Evolutionary conservation across 2,888 invertebrate genomes (phyloP).

Genomic region (Bursaphelenchus okinawaensis): DNA sequence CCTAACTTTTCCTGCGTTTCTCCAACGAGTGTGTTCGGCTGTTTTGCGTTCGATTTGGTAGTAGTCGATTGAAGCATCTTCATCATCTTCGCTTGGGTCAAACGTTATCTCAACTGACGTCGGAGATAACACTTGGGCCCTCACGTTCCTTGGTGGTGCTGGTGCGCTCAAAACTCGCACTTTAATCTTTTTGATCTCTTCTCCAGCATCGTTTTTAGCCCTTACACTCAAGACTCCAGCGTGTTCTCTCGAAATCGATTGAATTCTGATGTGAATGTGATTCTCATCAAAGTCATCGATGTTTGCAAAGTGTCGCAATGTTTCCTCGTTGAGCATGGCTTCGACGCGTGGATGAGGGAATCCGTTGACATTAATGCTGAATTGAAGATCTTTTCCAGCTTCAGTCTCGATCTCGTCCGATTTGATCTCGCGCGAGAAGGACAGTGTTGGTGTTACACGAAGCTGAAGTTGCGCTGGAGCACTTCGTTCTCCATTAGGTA

Average conservation of each 20-base stretch:
- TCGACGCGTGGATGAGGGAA: constrained; percentile 44
- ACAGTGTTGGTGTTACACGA: constrained; percentile 40
- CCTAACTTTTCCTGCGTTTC: constrained; percentile 30
- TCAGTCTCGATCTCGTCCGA: constrained; percentile 31
- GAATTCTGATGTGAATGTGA: constrained; percentile 18
- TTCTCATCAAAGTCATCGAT: constrained; percentile 52
- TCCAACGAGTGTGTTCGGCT: constrained; percentile 28
- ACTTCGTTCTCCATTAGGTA: constrained; percentile 14
- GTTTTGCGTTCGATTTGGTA: constrained; percentile 49
- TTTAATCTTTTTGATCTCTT: constrained; percentile 21
- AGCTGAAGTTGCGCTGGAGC: constrained; percentile 47
- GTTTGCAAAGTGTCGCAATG: constrained; percentile 60
- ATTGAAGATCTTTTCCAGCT: constrained; percentile 46
- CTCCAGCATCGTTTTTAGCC: constrained; percentile 30
- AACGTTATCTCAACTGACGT: constrained; percentile 27
- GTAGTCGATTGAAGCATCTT: constrained; percentile 30
- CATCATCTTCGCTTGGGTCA: constrained; percentile 16
- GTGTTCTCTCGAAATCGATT: constrained; percentile 12
- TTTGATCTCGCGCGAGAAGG: constrained; percentile 31
- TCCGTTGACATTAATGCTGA: constrained; percentile 39
- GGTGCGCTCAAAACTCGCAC: constrained; percentile 46
- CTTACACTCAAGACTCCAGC: constrained; percentile 16
- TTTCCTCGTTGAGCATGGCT: constrained; percentile 59
- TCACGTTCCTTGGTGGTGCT: constrained; percentile 37
- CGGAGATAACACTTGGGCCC: constrained; percentile 23